Base-by-base conservation (phyloP, 2,113 vertebrate genomes). In the Hiodon alosoides region DNA sequence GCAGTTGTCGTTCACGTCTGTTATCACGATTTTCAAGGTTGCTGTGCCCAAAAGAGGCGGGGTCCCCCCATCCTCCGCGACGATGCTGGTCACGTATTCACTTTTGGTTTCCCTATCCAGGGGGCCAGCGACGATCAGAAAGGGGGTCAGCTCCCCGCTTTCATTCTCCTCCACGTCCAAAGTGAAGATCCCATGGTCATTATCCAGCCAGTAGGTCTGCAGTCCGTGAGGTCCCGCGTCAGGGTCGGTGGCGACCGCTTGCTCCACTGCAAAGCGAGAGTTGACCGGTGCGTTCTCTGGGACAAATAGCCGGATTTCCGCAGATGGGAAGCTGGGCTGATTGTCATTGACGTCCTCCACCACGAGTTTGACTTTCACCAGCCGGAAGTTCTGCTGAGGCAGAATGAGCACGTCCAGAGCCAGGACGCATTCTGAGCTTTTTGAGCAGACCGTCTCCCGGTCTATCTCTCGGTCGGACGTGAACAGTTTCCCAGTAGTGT, bases 161-260 rank as follows among this genome's bases (percentile, higher is more conserved):
- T 96, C 96, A n/a, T 96, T 97, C 86, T 96, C 95, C 79, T 98
- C 97, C 73, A 98, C 95, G 0, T 97, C 95, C 86, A 99, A 76
- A 7, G 96, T 96, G 86, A 99, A 99, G 82, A 94, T 86, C 4
- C 92, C 93, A 0, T 94, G 95, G 83, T 97, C 92, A 52, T 98
- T 95, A 73, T 87, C 89, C 47, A 99, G 88, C 85, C 94, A 96
- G 82, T 98, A 98, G 5, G 94, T 98, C 88, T 98, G 95, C 6
- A 98, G 94, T 0, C 95, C 85, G 0, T 97, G 87, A 1, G 83
- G 83, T 14, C 95, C 95, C 66, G 93, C 61, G 46, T 98, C 97
- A 0, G 94, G 94, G 86, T 99, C 97, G 31, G 93, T 81, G 0
- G 97, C 97, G 31, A 31, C 70, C 0, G 96, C 94, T 55, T 96